Conservation (phyloP, 2,888 invertebrate species). For the Neoitamus cyanurus region DNA sequence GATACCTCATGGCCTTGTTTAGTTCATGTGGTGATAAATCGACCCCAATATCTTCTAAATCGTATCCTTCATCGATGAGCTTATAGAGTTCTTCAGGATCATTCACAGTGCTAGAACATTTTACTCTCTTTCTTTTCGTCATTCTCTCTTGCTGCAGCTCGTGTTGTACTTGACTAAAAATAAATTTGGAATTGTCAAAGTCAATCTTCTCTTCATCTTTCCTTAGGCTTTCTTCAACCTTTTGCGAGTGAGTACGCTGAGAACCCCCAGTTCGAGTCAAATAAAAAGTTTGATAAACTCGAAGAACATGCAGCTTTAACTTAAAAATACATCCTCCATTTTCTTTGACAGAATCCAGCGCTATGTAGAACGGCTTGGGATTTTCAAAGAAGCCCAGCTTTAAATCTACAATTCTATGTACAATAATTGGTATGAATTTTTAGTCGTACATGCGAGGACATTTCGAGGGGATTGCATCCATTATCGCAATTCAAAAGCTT, state of each 20-base stretch:
- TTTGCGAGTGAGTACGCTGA: constrained; percentile 59
- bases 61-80: constrained; percentile 62
- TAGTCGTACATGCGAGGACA: too few species aligned
- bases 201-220: constrained; percentile 67
- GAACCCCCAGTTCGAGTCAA: background rate
- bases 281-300: background rate
- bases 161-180: constrained; percentile 69
- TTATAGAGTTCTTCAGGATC: constrained; percentile 62
- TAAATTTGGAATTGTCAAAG: constrained; percentile 67
- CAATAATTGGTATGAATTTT: constrained; percentile 80
- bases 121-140: constrained; percentile 21
- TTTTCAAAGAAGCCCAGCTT: constrained; percentile 74
- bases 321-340: background rate
- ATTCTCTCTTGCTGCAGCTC: constrained; percentile 61
- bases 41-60: constrained; percentile 67
- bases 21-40: too few species aligned
- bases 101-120: constrained; percentile 52
- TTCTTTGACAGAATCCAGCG: background rate
- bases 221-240: constrained; percentile 62
- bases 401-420: constrained; percentile 75
- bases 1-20: too few species aligned
- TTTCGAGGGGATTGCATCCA: too few species aligned
- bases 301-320: background rate
- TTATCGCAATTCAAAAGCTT: too few species aligned
- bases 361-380: background rate